phyloP scores from a whole-genome alignment of 2,797 vertebrate genomes.

The Periophthalmus magnuspinnatus region DNA sequence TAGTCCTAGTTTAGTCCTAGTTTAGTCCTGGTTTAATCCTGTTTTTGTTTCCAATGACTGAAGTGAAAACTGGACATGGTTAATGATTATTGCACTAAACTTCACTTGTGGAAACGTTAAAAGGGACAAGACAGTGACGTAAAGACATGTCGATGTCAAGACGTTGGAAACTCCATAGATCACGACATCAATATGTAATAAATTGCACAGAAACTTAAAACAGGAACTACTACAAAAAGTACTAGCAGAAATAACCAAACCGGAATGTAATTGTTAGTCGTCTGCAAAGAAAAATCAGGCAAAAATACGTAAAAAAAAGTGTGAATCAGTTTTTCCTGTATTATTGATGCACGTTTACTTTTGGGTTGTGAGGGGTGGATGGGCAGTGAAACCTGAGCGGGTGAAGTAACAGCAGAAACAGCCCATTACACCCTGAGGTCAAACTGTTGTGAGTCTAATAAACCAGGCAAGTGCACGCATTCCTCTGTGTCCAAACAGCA shows the following conservation, averaged over 20 bases:
- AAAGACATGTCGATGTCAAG: neutral
- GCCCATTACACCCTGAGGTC: conserved; percentile 65
- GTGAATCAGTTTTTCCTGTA: too few species aligned
- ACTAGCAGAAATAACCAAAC: too few species aligned
- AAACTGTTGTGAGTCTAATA: conserved; percentile 64
- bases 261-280: too few species aligned
- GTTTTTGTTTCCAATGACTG: too few species aligned
- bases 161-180: neutral
- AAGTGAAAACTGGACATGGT: neutral
- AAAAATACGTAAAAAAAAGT: too few species aligned
- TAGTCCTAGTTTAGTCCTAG: too few species aligned
- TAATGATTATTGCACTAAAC: neutral
- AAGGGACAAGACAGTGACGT: neutral
- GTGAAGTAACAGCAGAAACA: conserved; percentile 61
- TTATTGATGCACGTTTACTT: neutral
- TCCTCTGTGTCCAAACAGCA: conserved; percentile 26
- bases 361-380: conserved; percentile 28
- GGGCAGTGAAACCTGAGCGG: conserved; percentile 61
- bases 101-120: neutral
- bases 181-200: neutral
- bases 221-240: too few species aligned
- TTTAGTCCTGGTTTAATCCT: too few species aligned
- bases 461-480: conserved; percentile 55
- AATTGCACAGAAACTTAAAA: neutral
- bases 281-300: too few species aligned